phyloP scores from a whole-genome alignment of 1,140 invertebrate species.

The Dendrolimus kikuchii region DNA sequence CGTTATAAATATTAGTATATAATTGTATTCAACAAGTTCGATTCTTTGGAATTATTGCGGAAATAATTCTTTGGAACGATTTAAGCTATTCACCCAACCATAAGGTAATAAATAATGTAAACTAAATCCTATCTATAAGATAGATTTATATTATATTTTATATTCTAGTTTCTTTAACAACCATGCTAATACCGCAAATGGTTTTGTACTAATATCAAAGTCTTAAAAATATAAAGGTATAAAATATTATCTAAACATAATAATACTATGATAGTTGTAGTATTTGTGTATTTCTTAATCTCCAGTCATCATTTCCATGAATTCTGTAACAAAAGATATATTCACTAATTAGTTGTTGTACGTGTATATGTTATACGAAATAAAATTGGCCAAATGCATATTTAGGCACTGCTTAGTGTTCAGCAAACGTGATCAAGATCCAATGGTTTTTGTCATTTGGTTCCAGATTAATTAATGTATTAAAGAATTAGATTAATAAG shows the following conservation, averaged over 20 bases:
- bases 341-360: background rate
- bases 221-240: constrained; percentile 41
- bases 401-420: background rate
- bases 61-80: constrained; percentile 59
- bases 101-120: constrained; percentile 18
- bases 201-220: constrained; percentile 58
- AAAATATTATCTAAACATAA: constrained; percentile 48
- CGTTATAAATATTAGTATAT: constrained; percentile 64
- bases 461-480: too few relatives aligned
- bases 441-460: too few relatives aligned
- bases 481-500: too few relatives aligned
- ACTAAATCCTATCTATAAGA: constrained; percentile 54
- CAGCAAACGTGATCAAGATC: too few relatives aligned
- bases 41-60: constrained; percentile 54
- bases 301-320: constrained; percentile 91
- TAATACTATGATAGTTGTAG: constrained; percentile 38
- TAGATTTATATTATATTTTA: constrained; percentile 33
- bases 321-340: constrained; percentile 74
- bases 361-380: constrained; percentile 1
- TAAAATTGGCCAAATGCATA: constrained; percentile 7
- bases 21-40: constrained; percentile 37
- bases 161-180: constrained; percentile 26
- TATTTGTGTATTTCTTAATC: constrained; percentile 71
- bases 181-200: constrained; percentile 62
- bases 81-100: constrained; percentile 23